Evolutionary conservation across 2,888 invertebrate species (phyloP).

Genomic region (Eupithecia centaureata): DNA sequence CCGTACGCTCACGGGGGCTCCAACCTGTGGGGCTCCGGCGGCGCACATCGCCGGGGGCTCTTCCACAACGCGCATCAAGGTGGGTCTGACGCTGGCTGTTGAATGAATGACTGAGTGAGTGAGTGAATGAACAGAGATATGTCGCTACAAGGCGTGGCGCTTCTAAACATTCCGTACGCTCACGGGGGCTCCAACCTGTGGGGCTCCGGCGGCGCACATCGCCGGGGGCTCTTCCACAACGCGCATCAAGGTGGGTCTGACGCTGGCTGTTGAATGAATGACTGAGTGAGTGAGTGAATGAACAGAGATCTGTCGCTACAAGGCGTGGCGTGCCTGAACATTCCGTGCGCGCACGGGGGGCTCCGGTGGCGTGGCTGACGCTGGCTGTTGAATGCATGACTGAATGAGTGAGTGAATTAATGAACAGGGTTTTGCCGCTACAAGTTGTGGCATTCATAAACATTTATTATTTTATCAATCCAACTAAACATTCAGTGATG

Average conservation of each 20-base stretch:
- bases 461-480: no score
- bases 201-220: conserved; percentile 87
- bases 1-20: conserved; percentile 99
- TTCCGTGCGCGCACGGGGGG: conserved; percentile 99
- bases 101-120: conserved; percentile 72
- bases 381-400: no score
- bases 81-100: conserved; percentile 55
- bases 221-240: conserved; percentile 81
- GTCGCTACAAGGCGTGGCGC: conserved; percentile 96
- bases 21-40: conserved; percentile 95
- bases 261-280: not conserved
- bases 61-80: conserved; percentile 94
- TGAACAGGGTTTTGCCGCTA: not conserved
- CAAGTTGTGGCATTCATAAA: no score
- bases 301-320: conserved; percentile 96
- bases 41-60: conserved; percentile 68
- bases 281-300: conserved; percentile 87
- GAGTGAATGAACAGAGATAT: conserved; percentile 96
- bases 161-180: conserved; percentile 98
- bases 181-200: conserved; percentile 98
- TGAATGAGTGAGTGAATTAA: no score
- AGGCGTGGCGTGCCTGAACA: conserved; percentile 97
- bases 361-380: conserved; percentile 83
- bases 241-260: conserved; percentile 92
- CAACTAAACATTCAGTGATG: no score